Evolutionary conservation across 2,888 invertebrate species (phyloP).

Genomic region (Drosophila yooni): DNA sequence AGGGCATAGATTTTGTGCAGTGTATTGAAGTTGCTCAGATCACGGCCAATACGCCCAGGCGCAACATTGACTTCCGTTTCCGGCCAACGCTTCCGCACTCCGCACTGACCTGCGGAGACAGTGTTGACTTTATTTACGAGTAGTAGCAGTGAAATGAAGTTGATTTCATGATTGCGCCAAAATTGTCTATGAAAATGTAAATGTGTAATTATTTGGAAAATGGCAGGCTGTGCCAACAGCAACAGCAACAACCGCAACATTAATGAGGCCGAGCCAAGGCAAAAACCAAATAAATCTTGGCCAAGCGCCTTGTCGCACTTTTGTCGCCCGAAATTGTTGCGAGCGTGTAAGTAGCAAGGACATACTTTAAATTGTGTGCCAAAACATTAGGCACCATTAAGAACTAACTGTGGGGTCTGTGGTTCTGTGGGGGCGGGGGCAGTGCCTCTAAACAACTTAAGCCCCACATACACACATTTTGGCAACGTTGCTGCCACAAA

Average conservation of each 20-base stretch:
- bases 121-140: conserved; percentile 58
- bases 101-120: conserved; percentile 1
- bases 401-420: conserved; percentile 8
- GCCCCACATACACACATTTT: neutral
- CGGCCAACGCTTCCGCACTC: conserved; percentile 23
- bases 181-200: conserved; percentile 79
- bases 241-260: conserved; percentile 21
- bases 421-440: neutral
- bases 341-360: conserved; percentile 14
- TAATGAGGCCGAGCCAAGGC: conserved; percentile 46
- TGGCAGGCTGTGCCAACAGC: conserved; percentile 42
- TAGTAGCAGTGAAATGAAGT: conserved; percentile 57
- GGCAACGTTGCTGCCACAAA: neutral
- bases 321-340: conserved; percentile 9
- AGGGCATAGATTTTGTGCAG: neutral
- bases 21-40: neutral
- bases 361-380: conserved; percentile 72
- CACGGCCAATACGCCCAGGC: conserved; percentile 21
- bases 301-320: conserved; percentile 36
- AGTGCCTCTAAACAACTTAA: neutral
- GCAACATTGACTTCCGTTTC: conserved; percentile 55
- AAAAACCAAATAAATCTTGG: conserved; percentile 68
- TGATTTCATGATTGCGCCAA: conserved; percentile 68
- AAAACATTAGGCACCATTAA: conserved; percentile 67
- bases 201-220: conserved; percentile 80